Conservation (phyloP, 2,888 invertebrate species). For the Drosophila lutescens region DNA sequence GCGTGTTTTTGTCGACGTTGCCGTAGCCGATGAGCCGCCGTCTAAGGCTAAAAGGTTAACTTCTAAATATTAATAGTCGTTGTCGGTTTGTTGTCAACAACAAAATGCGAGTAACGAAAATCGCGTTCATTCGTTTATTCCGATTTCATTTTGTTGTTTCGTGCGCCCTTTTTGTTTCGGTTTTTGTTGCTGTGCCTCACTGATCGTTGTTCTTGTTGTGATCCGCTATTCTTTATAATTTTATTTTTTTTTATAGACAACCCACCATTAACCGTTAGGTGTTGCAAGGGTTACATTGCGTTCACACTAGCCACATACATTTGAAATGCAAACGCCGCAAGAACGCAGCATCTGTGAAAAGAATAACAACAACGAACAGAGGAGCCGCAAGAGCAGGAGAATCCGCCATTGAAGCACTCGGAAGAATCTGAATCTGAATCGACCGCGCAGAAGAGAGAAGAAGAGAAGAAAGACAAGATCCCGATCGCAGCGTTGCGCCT, state of each 20-base stretch:
- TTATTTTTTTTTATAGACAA: not conserved
- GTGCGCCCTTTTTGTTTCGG: constrained; percentile 9
- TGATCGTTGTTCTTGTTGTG: constrained; percentile 15
- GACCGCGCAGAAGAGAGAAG: not conserved
- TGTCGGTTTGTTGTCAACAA: constrained; percentile 61
- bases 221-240: not conserved
- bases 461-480: constrained; percentile 9
- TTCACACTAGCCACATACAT: constrained; percentile 1
- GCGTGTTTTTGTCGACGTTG: constrained; percentile 49
- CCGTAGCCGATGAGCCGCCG: constrained; percentile 70
- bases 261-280: not conserved
- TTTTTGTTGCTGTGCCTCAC: no score
- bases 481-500: constrained; percentile 49
- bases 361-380: constrained; percentile 32
- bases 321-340: constrained; percentile 37
- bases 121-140: constrained; percentile 36
- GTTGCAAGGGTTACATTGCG: constrained; percentile 4
- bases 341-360: constrained; percentile 39
- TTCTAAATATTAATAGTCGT: constrained; percentile 84
- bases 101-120: constrained; percentile 45
- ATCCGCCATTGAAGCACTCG: constrained; percentile 8
- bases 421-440: constrained; percentile 27
- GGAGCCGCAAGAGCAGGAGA: constrained; percentile 20
- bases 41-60: constrained; percentile 83
- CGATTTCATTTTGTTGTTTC: constrained; percentile 14